Conservation (phyloP, 1,140 invertebrate species). For the Holotrichia oblita region DNA sequence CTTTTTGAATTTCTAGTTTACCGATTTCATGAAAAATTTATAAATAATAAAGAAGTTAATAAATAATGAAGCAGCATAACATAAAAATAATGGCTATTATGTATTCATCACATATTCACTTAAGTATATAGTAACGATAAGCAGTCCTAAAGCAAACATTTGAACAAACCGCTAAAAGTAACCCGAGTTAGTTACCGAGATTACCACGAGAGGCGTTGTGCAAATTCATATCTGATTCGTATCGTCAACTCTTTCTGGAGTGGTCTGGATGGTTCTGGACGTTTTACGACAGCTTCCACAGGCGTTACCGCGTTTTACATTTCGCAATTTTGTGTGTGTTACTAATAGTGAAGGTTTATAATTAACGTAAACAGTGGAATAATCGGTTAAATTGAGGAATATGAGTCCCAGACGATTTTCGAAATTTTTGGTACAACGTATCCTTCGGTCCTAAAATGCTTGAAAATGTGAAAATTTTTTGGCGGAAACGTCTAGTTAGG, state of each 20-base stretch:
- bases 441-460: too few relatives aligned
- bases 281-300: too few relatives aligned
- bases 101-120: neutral
- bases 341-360: too few relatives aligned
- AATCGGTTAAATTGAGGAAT: too few relatives aligned
- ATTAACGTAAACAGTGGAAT: too few relatives aligned
- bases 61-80: neutral
- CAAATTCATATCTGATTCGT: neutral
- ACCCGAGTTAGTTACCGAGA: neutral
- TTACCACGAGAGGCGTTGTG: neutral
- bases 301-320: too few relatives aligned
- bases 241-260: neutral
- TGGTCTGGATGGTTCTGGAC: too few relatives aligned
- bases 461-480: too few relatives aligned
- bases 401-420: too few relatives aligned
- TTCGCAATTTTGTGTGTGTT: too few relatives aligned
- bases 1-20: neutral
- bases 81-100: neutral
- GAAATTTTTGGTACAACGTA: too few relatives aligned
- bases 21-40: neutral
- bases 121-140: neutral
- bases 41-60: neutral
- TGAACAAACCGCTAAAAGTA: neutral
- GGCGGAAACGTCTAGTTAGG: too few relatives aligned
- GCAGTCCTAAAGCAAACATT: neutral